Percentiles rank a stretch among this genome's conserved stretches.
phyloP scores from a whole-genome alignment of 2,888 invertebrate species.

The Drosophila pseudotalamancana region DNA sequence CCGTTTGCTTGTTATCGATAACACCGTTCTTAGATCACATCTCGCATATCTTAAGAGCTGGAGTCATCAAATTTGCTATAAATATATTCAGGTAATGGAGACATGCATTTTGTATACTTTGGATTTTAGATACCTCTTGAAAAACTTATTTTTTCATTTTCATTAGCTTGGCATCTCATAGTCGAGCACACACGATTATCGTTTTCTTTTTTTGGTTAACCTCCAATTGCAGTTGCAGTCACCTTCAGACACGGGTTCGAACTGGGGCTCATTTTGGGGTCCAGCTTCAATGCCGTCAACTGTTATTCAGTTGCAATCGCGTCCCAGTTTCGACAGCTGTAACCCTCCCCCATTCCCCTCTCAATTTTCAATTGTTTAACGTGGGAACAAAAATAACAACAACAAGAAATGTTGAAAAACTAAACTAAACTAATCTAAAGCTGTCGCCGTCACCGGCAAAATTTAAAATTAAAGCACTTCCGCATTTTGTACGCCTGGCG shows the following conservation, averaged over 20 bases:
- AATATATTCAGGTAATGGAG: too few species aligned
- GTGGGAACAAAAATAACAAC: conserved; percentile 40
- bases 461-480: conserved; percentile 61
- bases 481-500: conserved; percentile 42
- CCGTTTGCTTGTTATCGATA: too few species aligned
- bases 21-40: too few species aligned
- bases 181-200: too few species aligned
- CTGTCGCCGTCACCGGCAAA: conserved; percentile 37
- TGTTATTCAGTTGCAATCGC: conserved; percentile 34
- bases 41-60: too few species aligned
- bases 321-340: conserved; percentile 40
- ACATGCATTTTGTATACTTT: too few species aligned
- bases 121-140: too few species aligned
- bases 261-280: background rate
- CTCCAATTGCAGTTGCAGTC: conserved; percentile 30
- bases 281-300: conserved; percentile 37
- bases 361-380: conserved; percentile 42
- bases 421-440: conserved; percentile 24
- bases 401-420: conserved; percentile 10
- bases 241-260: conserved; percentile 24
- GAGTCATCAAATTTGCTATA: too few species aligned
- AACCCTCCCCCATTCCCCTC: background rate
- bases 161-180: too few species aligned
- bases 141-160: too few species aligned
- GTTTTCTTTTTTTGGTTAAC: conserved; percentile 4